Base-by-base conservation (phyloP, 2,888 invertebrate genomes). In the Zele albiditarsus region DNA sequence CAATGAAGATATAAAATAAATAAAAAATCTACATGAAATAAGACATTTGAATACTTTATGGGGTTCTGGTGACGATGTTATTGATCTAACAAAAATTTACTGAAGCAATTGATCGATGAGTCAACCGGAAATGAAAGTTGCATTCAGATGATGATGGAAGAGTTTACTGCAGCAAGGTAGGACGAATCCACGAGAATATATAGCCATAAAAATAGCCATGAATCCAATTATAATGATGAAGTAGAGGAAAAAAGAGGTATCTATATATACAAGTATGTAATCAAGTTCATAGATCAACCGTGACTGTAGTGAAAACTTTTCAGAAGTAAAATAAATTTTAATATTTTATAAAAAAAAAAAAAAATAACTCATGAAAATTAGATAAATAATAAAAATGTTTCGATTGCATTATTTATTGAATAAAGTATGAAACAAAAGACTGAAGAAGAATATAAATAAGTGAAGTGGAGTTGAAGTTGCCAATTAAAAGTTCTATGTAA, bases 151-250 rank as follows among this genome's bases (percentile, higher is more conserved):
- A 53, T 53, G 53, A 53, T 53, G 4, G 53, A 53, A 53, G 8
- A 53, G 53, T 20, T 20, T n/a, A 2, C 4, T 4, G 8, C 1
- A 8, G 8, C 8, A 10, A 53, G 8, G 20, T 20, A 20, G 53
- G 20, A 53, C n/a, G 23, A 53, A 53, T 53, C 20, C n/a, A 53
- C 53, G 20, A n/a, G 16, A 46, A 20, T 53, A 53, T 20, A 53
- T 53, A 53, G 53, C 53, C 20, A 53, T 53, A n/a, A 53, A 20
- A 53, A 20, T 2, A 5, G 8, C 23, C 53, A 23, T 53, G 53
- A 23, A 53, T 53, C 20, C 53, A 53, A 53, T 53, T 53, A 53
- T 53, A n/a, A 53, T 53, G 53, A 53, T 20, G 23, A 20, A 53
- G 53, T 53, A 20, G 53, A 20, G 20, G 23, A 53, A 20, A n/a